These are phyloP conservation scores for Indicator indicator DNA, from an alignment of 2,113 vertebrate genomes.

Conservation along the genomic window DNA sequence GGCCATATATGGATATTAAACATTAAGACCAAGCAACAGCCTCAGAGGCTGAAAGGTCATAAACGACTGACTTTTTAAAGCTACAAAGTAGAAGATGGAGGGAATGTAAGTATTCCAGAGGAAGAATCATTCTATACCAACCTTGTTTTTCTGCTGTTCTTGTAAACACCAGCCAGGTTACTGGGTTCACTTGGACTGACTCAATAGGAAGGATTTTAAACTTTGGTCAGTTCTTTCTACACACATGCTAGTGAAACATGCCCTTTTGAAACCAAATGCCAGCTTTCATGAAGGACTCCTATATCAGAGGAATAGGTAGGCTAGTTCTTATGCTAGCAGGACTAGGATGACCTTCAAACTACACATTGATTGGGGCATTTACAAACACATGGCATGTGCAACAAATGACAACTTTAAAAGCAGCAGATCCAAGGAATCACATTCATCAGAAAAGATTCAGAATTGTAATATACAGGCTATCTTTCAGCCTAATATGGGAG, in stretches of 20 bases:
- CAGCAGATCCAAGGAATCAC: background rate
- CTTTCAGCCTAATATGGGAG: background rate
- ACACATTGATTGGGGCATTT: background rate
- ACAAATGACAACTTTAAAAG: background rate
- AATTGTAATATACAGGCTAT: background rate
- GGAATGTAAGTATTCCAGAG: accelerated
- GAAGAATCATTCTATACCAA: background rate
- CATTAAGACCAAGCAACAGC: background rate
- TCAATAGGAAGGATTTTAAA: slow-evolving; percentile 10
- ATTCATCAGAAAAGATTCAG: background rate
- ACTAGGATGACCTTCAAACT: background rate
- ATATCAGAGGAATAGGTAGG: background rate
- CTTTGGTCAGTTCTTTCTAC: background rate
- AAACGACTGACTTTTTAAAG: background rate
- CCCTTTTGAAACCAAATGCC: background rate
- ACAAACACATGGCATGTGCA: background rate
- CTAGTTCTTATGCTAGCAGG: background rate
- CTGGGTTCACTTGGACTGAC: background rate
- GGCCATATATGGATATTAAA: background rate
- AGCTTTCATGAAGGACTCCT: background rate
- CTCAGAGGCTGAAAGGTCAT: background rate
- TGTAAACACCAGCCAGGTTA: background rate
- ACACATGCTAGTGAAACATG: background rate
- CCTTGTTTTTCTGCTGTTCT: background rate
- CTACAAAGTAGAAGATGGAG: background rate